Base-by-base conservation (phyloP, 2,888 invertebrate genomes). In the Dryocosmus kuriphilus region DNA sequence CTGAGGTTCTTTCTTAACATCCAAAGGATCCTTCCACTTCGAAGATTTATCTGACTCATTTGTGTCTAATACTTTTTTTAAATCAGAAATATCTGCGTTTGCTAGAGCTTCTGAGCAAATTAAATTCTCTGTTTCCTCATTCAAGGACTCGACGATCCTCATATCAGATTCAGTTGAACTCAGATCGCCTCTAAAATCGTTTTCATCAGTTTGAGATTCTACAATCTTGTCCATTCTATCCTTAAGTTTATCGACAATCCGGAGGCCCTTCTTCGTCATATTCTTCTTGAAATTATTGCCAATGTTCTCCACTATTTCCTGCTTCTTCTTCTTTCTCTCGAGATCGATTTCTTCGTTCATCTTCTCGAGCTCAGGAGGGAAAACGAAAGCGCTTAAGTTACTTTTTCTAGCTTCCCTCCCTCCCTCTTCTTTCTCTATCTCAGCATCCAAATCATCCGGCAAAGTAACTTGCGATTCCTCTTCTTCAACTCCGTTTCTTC, bases 311-410 rank as follows among this genome's bases (percentile, higher is more conserved):
- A 87, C 86, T 8, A 93, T 90, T 82, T 93, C 93, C 61, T 93
- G 91, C 93, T 93, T 93, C 79, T 91, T 92, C 76, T 92, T 91
- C 71, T 92, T 89, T 1, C 93, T 90, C 80, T 93, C 92, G 57
- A 92, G 88, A 79, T 93, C 92, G 75, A 93, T 92, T 79, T 92
- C 92, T 7, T 90, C 89, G 57, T 93, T 93, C 61, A 92, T 92
- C 61, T 92, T 90, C 22, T 91, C 90, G 9, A 92, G 80, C 71
- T 93, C 93, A 2, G 89, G 88, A 0, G 91, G 88, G 74, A 90
- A 91, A 22, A 92, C 91, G 57, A 92, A 92, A 0, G 84, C 90
- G 63, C 88, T 91, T 2, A 91, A 79, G 80, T 91, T 90, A 80
- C 87, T 63, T 62, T 83, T 74, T 51, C 78, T 9, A 19, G 8